Conservation (phyloP, 2,113 vertebrate species). For the Paratilapia polleni region DNA sequence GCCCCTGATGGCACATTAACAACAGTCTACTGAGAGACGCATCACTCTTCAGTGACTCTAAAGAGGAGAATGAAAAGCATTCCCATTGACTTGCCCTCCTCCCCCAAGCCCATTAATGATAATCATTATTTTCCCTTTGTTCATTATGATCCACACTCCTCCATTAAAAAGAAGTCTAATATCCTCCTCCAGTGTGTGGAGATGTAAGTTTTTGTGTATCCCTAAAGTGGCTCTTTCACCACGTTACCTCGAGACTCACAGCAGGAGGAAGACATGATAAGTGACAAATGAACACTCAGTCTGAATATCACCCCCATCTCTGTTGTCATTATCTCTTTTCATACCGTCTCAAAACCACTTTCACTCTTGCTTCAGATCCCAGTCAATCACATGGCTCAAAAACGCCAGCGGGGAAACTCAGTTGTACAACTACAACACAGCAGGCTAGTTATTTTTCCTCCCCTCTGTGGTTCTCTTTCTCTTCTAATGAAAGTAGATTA, state of each 20-base stretch:
- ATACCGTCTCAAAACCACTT: conserved; percentile 28
- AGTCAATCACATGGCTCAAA: conserved; percentile 42
- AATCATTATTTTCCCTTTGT: conserved; percentile 74
- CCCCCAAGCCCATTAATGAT: conserved; percentile 71
- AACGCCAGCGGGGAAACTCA: neutral
- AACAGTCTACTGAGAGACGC: conserved; percentile 61
- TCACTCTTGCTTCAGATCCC: conserved; percentile 24
- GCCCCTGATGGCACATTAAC: conserved; percentile 71
- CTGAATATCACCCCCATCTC: conserved; percentile 32
- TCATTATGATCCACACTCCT: conserved; percentile 63
- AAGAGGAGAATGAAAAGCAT: conserved; percentile 58
- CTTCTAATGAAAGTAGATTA: conserved; percentile 33
- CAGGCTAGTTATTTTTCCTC: neutral
- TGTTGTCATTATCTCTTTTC: conserved; percentile 55
- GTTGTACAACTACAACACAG: conserved; percentile 14
- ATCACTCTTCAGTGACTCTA: conserved; percentile 66
- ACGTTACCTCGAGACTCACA: conserved; percentile 31
- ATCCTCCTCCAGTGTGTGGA: conserved; percentile 24
- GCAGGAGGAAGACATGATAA: conserved; percentile 44
- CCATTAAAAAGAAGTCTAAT: conserved; percentile 60
- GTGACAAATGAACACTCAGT: conserved; percentile 45
- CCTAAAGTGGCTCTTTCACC: conserved; percentile 31
- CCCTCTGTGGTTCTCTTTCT: neutral
- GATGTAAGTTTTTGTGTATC: conserved; percentile 20
- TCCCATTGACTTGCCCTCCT: conserved; percentile 57